Conservation (phyloP, 2,888 invertebrate species). For the Tetheella fluctuosa region DNA sequence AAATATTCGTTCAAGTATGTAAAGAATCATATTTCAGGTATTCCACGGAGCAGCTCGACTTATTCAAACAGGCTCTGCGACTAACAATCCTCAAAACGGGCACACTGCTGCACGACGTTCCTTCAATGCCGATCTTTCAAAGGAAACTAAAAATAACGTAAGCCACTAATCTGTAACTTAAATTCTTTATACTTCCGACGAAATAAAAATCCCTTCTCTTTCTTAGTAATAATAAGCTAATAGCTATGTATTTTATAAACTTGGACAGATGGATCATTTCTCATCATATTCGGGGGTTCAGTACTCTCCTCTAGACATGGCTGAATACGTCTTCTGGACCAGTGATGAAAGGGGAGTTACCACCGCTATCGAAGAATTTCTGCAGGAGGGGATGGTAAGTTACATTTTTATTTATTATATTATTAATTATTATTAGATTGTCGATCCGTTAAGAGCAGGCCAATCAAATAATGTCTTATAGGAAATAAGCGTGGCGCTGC, state of each 20-base stretch:
- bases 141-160: constrained; percentile 78
- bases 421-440: too few species aligned
- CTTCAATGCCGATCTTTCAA: constrained; percentile 74
- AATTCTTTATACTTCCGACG: neutral
- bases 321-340: constrained; percentile 92
- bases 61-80: constrained; percentile 77
- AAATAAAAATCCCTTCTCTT: too few species aligned
- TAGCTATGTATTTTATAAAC: neutral
- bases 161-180: constrained; percentile 33
- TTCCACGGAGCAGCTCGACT: constrained; percentile 86
- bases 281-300: constrained; percentile 85
- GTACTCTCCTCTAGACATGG: constrained; percentile 91
- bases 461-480: too few species aligned
- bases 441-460: too few species aligned
- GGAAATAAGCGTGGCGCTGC: too few species aligned
- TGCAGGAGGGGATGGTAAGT: constrained; percentile 90
- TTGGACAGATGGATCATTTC: constrained; percentile 82
- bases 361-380: constrained; percentile 89
- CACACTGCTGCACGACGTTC: constrained; percentile 77
- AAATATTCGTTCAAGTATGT: neutral
- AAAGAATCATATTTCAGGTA: constrained; percentile 59
- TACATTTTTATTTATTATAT: too few species aligned
- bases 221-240: too few species aligned
- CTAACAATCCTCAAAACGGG: constrained; percentile 56
- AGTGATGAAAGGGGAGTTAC: constrained; percentile 92